phyloP scores from a whole-genome alignment of 2,797 vertebrate species.

The Parambassis ranga region DNA sequence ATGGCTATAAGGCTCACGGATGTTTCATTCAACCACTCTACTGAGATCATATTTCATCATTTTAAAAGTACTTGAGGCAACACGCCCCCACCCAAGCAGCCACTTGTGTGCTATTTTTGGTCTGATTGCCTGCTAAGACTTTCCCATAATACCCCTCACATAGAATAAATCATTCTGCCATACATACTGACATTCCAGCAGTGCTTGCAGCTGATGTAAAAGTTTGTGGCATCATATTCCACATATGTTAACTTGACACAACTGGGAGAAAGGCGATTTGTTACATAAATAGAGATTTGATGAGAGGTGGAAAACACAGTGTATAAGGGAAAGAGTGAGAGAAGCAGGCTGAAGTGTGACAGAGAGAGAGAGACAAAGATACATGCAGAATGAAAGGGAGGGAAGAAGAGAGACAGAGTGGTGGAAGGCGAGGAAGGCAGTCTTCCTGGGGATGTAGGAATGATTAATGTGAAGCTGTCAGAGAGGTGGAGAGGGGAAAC shows the following conservation, averaged over 20 bases:
- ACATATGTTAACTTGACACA: slow-evolving; percentile 17
- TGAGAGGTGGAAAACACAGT: slow-evolving; percentile 23
- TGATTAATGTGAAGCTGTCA: slow-evolving; percentile 83
- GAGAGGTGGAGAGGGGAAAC: slow-evolving; percentile 76
- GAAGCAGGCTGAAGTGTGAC: not conserved
- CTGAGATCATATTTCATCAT: not conserved
- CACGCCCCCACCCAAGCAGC: not conserved
- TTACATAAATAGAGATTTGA: slow-evolving; percentile 46
- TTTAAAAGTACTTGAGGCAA: slow-evolving; percentile 11
- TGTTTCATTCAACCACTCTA: not conserved
- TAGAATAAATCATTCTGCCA: slow-evolving; percentile 15
- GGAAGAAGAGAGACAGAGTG: slow-evolving; percentile 33
- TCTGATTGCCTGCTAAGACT: not conserved
- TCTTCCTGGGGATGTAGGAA: slow-evolving; percentile 63
- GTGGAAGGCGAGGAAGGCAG: slow-evolving; percentile 44
- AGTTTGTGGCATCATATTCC: slow-evolving; percentile 12
- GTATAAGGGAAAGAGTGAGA: slow-evolving; percentile 5
- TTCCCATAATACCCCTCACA: not conserved
- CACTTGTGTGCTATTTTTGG: slow-evolving; percentile 17
- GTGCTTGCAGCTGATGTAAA: not conserved
- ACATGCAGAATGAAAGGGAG: slow-evolving; percentile 29
- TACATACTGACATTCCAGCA: not conserved
- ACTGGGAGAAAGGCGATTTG: slow-evolving; percentile 14
- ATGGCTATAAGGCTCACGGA: not conserved
- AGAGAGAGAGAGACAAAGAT: slow-evolving; percentile 5